Conservation (phyloP, 92 coral and sea anemone species). For the Umimayanthus kanabou region DNA sequence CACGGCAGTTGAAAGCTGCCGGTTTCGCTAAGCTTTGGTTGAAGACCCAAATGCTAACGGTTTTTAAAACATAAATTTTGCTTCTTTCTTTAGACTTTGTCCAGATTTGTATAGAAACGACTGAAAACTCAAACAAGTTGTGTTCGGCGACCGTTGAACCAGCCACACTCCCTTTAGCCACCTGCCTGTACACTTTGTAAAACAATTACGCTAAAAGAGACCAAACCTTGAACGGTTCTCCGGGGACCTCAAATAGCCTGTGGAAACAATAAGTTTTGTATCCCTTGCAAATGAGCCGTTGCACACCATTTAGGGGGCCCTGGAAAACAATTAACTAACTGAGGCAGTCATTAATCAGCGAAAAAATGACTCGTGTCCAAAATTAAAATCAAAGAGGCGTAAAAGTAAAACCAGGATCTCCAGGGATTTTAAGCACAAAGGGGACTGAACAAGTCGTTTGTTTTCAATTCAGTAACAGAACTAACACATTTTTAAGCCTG, state of each 20-base stretch:
- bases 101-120: background rate
- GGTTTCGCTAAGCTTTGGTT: background rate
- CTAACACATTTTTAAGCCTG: conserved; percentile 2
- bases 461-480: background rate
- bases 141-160: background rate
- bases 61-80: background rate
- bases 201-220: conserved; percentile 20
- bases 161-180: background rate
- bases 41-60: background rate
- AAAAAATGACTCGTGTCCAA: conserved; percentile 29
- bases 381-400: background rate
- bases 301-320: background rate
- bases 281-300: background rate
- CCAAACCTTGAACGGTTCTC: background rate
- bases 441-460: background rate
- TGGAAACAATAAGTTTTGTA: conserved; percentile 5
- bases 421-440: background rate
- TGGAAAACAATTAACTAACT: conserved; percentile 6
- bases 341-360: background rate
- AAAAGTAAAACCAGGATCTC: background rate
- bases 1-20: background rate
- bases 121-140: background rate
- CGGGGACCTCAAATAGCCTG: conserved; percentile 25
- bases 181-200: conserved; percentile 37
- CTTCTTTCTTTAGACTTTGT: background rate